A percentile compares a stretch with the other conserved stretches of the same genome.
Conservation (phyloP, 2,113 vertebrate species). For the Myodes glareolus region DNA sequence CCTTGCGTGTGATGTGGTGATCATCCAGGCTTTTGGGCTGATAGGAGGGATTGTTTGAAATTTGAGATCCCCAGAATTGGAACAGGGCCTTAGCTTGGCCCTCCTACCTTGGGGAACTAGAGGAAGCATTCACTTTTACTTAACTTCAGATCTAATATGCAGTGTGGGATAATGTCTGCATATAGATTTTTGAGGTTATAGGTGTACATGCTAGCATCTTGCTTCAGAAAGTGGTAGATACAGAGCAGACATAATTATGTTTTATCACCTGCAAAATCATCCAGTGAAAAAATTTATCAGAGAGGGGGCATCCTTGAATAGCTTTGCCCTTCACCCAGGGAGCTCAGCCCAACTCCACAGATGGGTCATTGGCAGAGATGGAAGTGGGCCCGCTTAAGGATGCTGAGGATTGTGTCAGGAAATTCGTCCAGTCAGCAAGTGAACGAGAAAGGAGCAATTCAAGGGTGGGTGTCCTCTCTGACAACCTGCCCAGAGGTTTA, state of each 20-base stretch:
- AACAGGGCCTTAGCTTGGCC: neutral
- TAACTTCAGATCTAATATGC: neutral
- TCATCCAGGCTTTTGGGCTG: neutral
- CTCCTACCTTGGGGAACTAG: neutral
- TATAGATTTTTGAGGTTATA: neutral
- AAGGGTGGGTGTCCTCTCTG: neutral
- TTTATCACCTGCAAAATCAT: conserved; percentile 6
- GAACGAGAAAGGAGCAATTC: neutral
- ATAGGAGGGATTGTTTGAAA: neutral
- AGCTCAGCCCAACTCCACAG: neutral
- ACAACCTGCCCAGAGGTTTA: neutral
- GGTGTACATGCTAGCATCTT: neutral
- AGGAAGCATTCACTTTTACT: neutral
- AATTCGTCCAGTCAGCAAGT: neutral
- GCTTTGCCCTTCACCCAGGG: neutral
- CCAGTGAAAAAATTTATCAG: neutral
- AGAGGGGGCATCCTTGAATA: neutral
- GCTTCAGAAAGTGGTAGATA: neutral
- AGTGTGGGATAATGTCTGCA: neutral
- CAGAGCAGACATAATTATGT: conserved; percentile 1
- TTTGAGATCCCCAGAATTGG: neutral
- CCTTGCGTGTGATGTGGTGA: neutral
- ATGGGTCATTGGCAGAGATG: neutral
- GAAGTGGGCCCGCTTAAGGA: neutral
- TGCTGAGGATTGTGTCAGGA: neutral